These are phyloP conservation scores for Vollenhovia emeryi DNA, from an alignment of 1,140 invertebrate species.

Conservation along the genomic window DNA sequence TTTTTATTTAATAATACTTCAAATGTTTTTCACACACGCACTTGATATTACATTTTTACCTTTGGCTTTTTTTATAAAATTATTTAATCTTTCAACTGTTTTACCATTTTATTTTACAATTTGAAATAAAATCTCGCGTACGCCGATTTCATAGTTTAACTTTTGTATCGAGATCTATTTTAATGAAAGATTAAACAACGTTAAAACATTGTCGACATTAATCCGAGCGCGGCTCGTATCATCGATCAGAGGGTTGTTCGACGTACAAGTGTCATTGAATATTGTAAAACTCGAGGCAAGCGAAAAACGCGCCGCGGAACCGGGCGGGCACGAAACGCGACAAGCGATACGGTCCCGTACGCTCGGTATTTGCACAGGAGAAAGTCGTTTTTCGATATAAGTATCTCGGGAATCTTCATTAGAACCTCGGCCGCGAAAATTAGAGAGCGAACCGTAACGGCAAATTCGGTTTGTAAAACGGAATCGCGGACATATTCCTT, in stretches of 20 bases:
- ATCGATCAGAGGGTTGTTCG: neutral
- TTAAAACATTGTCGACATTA: slow-evolving; percentile 11
- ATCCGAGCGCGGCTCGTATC: neutral
- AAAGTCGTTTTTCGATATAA: slow-evolving; percentile 64
- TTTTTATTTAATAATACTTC: neutral
- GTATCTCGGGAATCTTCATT: slow-evolving; percentile 19
- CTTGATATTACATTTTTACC: neutral
- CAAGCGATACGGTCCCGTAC: neutral
- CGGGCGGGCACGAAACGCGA: neutral
- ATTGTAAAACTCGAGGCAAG: slow-evolving; percentile 12
- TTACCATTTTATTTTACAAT: neutral
- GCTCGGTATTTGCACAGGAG: slow-evolving; percentile 58
- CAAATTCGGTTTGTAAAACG: slow-evolving; percentile 23
- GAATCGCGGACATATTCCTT: too few species aligned
- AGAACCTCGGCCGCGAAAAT: neutral
- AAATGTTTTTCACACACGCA: neutral
- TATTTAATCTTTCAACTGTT: slow-evolving; percentile 2
- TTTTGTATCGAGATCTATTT: neutral
- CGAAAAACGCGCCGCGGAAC: neutral
- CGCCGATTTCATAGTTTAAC: neutral
- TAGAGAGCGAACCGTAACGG: slow-evolving; percentile 42
- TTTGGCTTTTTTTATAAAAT: neutral
- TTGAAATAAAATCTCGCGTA: neutral
- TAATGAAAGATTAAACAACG: neutral
- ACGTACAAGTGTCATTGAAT: neutral